Percentiles rank a stretch among this genome's conserved stretches.
These are phyloP conservation scores for Dicerorhinus sumatrensis DNA, from an alignment of 2,113 vertebrate species.

Conservation along the genomic window DNA sequence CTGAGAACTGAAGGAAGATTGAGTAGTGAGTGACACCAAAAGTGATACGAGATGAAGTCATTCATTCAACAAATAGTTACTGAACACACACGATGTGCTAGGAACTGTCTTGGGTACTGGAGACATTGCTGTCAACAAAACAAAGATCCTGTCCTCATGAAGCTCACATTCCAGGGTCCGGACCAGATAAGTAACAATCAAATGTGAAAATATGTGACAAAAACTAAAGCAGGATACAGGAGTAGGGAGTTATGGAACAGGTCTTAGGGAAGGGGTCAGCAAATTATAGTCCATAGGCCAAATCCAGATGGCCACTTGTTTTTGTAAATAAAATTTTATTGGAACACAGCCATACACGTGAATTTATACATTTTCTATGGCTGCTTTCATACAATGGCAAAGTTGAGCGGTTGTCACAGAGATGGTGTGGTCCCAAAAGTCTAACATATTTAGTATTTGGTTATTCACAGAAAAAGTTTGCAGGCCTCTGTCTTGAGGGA, in stretches of 20 bases:
- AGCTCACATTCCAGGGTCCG: background rate
- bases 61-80: background rate
- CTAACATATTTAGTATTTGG: background rate
- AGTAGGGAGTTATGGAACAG: background rate
- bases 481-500: background rate
- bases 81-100: background rate
- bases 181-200: background rate
- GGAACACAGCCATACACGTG: background rate
- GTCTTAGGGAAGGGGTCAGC: background rate
- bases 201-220: background rate
- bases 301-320: background rate
- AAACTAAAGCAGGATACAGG: background rate
- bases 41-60: background rate
- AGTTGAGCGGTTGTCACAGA: background rate
- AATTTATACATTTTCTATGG: background rate
- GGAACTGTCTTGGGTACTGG: background rate
- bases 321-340: background rate
- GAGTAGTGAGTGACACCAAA: background rate
- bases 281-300: background rate
- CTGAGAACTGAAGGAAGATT: background rate
- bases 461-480: background rate
- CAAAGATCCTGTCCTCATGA: background rate
- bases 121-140: background rate
- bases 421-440: background rate
- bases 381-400: background rate